phyloP scores from a whole-genome alignment of 2,797 vertebrate species.

The Cryptoblepharus egeriae region DNA sequence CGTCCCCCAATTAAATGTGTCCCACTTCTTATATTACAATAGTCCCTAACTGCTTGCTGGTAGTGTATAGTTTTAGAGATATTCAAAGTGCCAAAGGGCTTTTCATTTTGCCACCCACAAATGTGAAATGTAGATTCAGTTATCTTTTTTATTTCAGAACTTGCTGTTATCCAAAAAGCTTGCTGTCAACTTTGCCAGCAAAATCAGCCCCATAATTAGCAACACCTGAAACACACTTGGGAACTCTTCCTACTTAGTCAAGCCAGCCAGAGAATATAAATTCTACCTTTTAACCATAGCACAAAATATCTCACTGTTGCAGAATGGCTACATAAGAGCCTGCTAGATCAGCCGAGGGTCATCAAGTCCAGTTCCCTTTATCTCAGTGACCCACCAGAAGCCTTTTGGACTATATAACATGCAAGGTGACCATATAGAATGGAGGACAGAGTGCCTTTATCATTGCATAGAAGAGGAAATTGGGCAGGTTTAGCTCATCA shows the following conservation, averaged over 20 bases:
- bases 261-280: not conserved
- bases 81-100: not conserved
- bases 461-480: no score
- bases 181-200: not conserved
- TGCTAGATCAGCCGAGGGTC: no score
- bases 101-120: not conserved
- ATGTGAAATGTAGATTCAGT: not conserved
- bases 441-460: no score
- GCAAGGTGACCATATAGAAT: no score
- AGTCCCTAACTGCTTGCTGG: not conserved
- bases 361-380: no score
- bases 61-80: not conserved
- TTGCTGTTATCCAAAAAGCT: not conserved
- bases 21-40: not conserved
- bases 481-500: no score
- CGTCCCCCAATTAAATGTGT: not conserved
- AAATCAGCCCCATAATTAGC: not conserved
- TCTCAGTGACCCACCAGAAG: no score
- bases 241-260: not conserved
- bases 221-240: not conserved
- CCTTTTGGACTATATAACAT: not conserved
- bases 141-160: slow-evolving; percentile 2
- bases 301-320: not conserved
- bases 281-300: slow-evolving; percentile 11
- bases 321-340: not conserved